Percentiles rank a stretch among this genome's conserved stretches.
Conservation (phyloP, 2,797 vertebrate species). For the Clarias platycephalus region DNA sequence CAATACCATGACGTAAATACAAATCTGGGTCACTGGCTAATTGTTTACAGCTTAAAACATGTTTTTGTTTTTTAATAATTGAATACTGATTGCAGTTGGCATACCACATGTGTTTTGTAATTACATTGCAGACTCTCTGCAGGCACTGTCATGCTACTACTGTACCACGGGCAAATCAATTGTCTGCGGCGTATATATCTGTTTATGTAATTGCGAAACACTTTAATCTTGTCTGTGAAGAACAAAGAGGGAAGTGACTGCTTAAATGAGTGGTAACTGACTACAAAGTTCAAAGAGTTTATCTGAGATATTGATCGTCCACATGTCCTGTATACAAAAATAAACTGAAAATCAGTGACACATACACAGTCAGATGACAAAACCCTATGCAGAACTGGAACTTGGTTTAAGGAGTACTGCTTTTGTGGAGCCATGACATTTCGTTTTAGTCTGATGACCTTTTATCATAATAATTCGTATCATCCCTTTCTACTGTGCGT, state of each 20-base stretch:
- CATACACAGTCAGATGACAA: constrained; percentile 43
- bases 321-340: constrained; percentile 4
- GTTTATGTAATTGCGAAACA: constrained; percentile 1
- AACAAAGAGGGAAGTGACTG: constrained; percentile 7
- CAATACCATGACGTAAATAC: neutral
- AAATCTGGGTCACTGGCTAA: neutral
- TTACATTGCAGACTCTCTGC: neutral
- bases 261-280: constrained; percentile 12
- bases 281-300: constrained; percentile 21
- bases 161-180: neutral
- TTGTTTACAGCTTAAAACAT: constrained; percentile 3
- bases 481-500: constrained; percentile 36
- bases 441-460: constrained; percentile 59
- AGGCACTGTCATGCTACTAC: neutral
- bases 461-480: constrained; percentile 58
- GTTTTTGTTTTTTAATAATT: constrained; percentile 1
- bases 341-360: constrained; percentile 28
- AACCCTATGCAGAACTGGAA: constrained; percentile 30
- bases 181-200: neutral
- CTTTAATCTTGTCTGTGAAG: neutral
- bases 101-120: constrained; percentile 1
- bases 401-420: constrained; percentile 41
- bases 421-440: constrained; percentile 53
- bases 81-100: neutral
- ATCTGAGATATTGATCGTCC: constrained; percentile 13